These are phyloP conservation scores for Leptodirus hochenwartii DNA, from an alignment of 2,888 invertebrate genomes.

Conservation along the genomic window DNA sequence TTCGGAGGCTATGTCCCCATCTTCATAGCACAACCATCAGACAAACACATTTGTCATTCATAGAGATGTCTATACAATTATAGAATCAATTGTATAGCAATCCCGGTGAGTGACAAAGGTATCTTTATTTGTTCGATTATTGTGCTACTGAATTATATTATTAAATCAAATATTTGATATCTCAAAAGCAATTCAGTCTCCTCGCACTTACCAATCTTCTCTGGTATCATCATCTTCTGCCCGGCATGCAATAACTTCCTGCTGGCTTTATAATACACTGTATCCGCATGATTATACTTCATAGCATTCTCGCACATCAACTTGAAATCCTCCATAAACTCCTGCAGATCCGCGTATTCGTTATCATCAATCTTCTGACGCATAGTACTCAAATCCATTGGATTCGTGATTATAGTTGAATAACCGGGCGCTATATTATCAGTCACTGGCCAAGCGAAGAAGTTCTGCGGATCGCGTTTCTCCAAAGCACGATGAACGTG, in stretches of 20 bases:
- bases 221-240: slow-evolving; percentile 67
- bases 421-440: slow-evolving; percentile 94
- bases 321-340: slow-evolving; percentile 52
- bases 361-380: slow-evolving; percentile 83
- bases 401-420: slow-evolving; percentile 72
- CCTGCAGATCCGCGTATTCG: slow-evolving; percentile 54
- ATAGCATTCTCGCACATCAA: slow-evolving; percentile 96
- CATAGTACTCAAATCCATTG: slow-evolving; percentile 97
- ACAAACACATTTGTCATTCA: no score
- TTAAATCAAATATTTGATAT: no score
- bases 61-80: no score
- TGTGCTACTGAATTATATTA: no score
- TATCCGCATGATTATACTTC: slow-evolving; percentile 91
- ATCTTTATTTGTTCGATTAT: no score
- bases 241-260: slow-evolving; percentile 75
- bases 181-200: no score
- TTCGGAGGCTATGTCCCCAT: no score
- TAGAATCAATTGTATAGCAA: no score
- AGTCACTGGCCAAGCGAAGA: slow-evolving; percentile 95
- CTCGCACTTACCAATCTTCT: slow-evolving; percentile 60
- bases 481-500: slow-evolving; percentile 69
- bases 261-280: slow-evolving; percentile 90
- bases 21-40: no score
- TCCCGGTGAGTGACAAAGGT: no score
- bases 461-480: slow-evolving; percentile 86